A percentile compares a stretch with the other conserved stretches of the same genome.
These are phyloP conservation scores for Aporophyla nigra DNA, from an alignment of 2,888 invertebrate genomes.

Conservation along the genomic window DNA sequence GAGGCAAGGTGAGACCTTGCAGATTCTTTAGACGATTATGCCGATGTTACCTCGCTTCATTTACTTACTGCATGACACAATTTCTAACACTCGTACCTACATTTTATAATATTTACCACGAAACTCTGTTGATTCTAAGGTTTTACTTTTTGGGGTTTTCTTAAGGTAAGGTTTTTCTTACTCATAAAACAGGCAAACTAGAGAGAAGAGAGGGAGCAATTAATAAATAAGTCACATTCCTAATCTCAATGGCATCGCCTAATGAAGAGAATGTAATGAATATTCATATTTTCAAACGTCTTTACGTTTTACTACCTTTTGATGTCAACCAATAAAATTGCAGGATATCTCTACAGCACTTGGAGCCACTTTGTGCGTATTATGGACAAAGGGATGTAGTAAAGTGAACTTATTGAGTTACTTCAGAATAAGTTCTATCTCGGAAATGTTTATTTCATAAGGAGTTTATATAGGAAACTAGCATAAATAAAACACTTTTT, in stretches of 20 bases:
- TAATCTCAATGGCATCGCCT: slow-evolving; percentile 35
- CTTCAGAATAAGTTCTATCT: slow-evolving; percentile 33
- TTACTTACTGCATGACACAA: not conserved
- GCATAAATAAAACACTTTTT: not conserved
- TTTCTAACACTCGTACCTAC: not conserved
- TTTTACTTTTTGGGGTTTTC: not conserved
- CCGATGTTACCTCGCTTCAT: not conserved
- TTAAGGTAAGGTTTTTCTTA: too few relatives aligned
- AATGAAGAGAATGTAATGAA: slow-evolving; percentile 54
- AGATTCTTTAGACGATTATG: slow-evolving; percentile 40
- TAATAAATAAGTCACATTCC: slow-evolving; percentile 46
- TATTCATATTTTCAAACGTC: slow-evolving; percentile 59
- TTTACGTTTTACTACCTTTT: slow-evolving; percentile 59
- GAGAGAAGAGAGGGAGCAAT: slow-evolving; percentile 17
- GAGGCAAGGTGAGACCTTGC: slow-evolving; percentile 53
- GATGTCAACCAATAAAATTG: slow-evolving; percentile 56
- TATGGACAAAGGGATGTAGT: slow-evolving; percentile 37
- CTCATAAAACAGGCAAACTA: slow-evolving; percentile 18
- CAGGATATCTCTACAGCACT: slow-evolving; percentile 33
- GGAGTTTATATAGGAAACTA: not conserved
- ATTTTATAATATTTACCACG: not conserved
- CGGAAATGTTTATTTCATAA: not conserved
- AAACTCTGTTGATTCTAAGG: not conserved
- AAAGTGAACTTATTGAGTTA: slow-evolving; percentile 45
- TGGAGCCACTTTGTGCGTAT: slow-evolving; percentile 23